Evolutionary conservation across 2,113 vertebrate species (phyloP).

Genomic region (Pseudonaja textilis): DNA sequence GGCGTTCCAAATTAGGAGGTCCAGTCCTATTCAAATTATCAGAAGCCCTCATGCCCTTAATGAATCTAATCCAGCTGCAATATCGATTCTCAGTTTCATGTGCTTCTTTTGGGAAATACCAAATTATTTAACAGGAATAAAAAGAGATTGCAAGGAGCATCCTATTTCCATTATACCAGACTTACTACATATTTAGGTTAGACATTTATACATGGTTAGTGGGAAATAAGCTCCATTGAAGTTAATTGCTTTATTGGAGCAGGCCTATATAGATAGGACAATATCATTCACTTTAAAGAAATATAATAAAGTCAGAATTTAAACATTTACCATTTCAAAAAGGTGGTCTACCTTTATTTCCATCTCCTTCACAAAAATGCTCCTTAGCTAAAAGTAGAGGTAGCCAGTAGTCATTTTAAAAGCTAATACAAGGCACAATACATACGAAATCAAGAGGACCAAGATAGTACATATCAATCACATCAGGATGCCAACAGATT

Average conservation of each 20-base stretch:
- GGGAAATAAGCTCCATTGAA: neutral
- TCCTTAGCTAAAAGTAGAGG: neutral
- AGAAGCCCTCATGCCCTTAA: neutral
- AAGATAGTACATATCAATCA: neutral
- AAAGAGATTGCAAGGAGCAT: neutral
- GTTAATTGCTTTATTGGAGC: neutral
- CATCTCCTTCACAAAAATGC: neutral
- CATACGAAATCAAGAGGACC: neutral
- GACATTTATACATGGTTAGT: neutral
- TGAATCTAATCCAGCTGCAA: neutral
- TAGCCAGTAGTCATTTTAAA: fast-evolving
- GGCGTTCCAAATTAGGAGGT: neutral
- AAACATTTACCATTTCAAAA: neutral
- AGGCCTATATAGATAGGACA: too few species aligned
- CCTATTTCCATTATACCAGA: neutral
- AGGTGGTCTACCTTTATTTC: neutral
- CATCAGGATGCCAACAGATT: neutral
- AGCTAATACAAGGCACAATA: neutral
- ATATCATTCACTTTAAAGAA: too few species aligned
- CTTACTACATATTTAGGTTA: neutral
- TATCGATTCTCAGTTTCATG: neutral
- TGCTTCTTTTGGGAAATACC: neutral
- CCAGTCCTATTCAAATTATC: neutral
- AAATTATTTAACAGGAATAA: neutral
- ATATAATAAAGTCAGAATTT: neutral